Evolutionary conservation across 2,888 invertebrate genomes (phyloP).

Genomic region (Lymantria dispar): DNA sequence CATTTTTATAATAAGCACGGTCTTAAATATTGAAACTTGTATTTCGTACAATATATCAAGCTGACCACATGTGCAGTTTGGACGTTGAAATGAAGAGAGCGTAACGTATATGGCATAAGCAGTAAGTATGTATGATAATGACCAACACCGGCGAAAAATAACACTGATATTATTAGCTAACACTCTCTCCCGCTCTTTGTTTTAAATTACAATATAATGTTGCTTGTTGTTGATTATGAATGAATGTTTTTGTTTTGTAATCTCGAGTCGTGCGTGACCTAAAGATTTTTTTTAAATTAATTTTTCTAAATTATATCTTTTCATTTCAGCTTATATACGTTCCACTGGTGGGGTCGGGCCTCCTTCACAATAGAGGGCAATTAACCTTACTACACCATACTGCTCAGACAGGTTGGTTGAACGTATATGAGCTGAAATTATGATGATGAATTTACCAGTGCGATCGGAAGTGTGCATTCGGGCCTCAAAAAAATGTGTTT

Average conservation of each 20-base stretch:
- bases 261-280: neutral
- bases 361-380: too few relatives aligned
- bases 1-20: too few relatives aligned
- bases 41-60: neutral
- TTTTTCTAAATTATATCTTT: too few relatives aligned
- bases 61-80: conserved; percentile 15
- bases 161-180: conserved; percentile 13
- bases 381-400: too few relatives aligned
- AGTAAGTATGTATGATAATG: conserved; percentile 17
- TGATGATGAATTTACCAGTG: too few relatives aligned
- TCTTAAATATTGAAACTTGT: neutral
- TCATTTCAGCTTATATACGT: too few relatives aligned
- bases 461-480: too few relatives aligned
- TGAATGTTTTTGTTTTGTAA: neutral
- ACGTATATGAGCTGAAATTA: too few relatives aligned
- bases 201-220: conserved; percentile 2
- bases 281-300: too few relatives aligned
- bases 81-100: conserved; percentile 26
- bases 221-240: neutral
- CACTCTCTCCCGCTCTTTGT: conserved; percentile 9
- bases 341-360: too few relatives aligned
- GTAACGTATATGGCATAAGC: conserved; percentile 20
- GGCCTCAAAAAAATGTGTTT: too few relatives aligned
- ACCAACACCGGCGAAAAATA: conserved; percentile 10
- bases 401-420: too few relatives aligned